Percentiles rank a stretch among this genome's conserved stretches.
Conservation (phyloP, 2,888 invertebrate species). For the Patella depressa region DNA sequence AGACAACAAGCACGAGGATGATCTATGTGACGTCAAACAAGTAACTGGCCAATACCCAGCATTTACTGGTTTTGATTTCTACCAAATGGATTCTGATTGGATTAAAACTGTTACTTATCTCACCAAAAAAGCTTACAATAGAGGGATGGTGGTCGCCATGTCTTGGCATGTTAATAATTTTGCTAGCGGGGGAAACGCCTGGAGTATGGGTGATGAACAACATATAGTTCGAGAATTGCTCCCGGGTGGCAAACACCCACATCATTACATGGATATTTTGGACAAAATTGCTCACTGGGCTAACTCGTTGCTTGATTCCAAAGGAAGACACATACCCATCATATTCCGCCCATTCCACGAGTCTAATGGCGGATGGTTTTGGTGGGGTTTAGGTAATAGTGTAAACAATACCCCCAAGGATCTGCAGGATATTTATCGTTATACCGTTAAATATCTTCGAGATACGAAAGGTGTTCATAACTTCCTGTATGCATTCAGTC, state of each 20-base stretch:
- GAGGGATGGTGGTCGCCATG: slow-evolving; percentile 27
- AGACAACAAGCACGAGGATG: slow-evolving; percentile 22
- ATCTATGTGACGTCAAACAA: slow-evolving; percentile 38
- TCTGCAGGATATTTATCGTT: slow-evolving; percentile 31
- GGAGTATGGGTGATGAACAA: slow-evolving; percentile 14
- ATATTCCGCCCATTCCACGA: slow-evolving; percentile 41
- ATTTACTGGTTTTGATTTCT: slow-evolving; percentile 34
- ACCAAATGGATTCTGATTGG: slow-evolving; percentile 14
- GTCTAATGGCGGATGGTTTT: slow-evolving; percentile 42
- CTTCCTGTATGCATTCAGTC: slow-evolving; percentile 36
- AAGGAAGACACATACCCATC: slow-evolving; percentile 31
- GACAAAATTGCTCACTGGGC: slow-evolving; percentile 24
- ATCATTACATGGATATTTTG: slow-evolving; percentile 18
- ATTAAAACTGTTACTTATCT: slow-evolving; percentile 18
- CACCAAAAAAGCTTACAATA: slow-evolving; percentile 26
- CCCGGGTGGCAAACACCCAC: slow-evolving; percentile 29
- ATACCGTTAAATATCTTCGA: slow-evolving; percentile 32
- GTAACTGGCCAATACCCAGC: slow-evolving; percentile 38
- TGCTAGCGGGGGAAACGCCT: slow-evolving; percentile 28
- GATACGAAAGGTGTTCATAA: slow-evolving; percentile 36
- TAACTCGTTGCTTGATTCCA: slow-evolving; percentile 23
- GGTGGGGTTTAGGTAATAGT: slow-evolving; percentile 34
- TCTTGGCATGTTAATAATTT: slow-evolving; percentile 36
- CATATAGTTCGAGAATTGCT: slow-evolving; percentile 27
- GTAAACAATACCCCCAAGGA: slow-evolving; percentile 29